Base-by-base conservation (phyloP, 2,113 vertebrate species). In the Ceyx margarethae region DNA sequence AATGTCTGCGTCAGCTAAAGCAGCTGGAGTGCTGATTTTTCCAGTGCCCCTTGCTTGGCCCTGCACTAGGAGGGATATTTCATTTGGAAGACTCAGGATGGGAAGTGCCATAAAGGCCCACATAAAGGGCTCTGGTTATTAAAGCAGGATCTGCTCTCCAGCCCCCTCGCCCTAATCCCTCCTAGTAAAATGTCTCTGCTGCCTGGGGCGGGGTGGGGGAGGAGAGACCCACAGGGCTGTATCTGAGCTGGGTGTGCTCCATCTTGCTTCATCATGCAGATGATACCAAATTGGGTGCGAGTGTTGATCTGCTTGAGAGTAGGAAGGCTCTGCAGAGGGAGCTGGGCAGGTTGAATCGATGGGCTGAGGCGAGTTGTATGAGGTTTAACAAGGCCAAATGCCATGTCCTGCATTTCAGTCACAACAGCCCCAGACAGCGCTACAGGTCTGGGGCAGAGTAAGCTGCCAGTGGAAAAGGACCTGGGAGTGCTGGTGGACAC, bases 1-100 rank as follows among this genome's bases (percentile, higher is more conserved):
- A 95, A 92, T 92, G 67, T 66, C 79, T 91, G 90, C 1, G 1
- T 93, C 80, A 82, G 89, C 87, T 64, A 5, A 74, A 74, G 56
- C 69, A 1, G 0, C 85, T 46, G 51, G 22, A 10, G 18, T 58
- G 45, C 48, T 87, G 58, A 31, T 76, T 80, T 66, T 92, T 51
- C 19, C 56, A 73, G 75, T 15, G n/a, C 11, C 50, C 11, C 46
- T 61, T 0, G 1, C 67, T 69, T 80, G 67, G 25, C 31, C 92
- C 31, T 66, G 54, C 25, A 51, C 9, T 61, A 5, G 0, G 4
- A 85, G 20, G 6, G 26, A 42, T 57, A 7, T 81, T 87, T 76
- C 2, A 3, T 54, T 37, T 81, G 53, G 29, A 76, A 66, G 9
- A 68, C 35, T 81, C 66, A 25, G 58, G 51, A 45, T 25, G 17